Evolutionary conservation across 2,113 vertebrate species (phyloP), one percentile per base, ranked within the genome.

Genomic region (Tiliqua scincoides): DNA sequence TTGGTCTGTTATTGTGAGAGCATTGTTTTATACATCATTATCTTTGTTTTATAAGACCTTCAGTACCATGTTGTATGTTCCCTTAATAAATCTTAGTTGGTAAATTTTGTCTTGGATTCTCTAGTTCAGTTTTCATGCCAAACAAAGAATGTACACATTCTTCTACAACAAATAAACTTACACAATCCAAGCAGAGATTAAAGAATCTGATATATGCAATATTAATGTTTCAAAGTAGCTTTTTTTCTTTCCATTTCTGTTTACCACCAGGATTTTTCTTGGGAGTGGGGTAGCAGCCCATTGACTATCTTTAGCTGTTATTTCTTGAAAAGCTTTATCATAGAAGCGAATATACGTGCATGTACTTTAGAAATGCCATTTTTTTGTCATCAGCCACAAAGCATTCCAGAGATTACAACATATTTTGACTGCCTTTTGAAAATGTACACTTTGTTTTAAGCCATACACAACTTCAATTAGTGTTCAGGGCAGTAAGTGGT

Each of bases 401-500:
- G 54, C 86, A 80, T 93, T 92, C 89, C n/a, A 82, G 54, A 91
- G 87, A 87, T 86, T 94, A 70, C 82, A 88, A 75, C 92, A 72
- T 93, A 93, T 89, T 92, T 93, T 94, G 92, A 86, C 89, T 90
- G 89, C 59, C 94, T 95, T 94, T 88, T 91, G 92, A 91, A 96
- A 94, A 88, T 85, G 83, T 83, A 61, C 62, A 78, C 89, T 95
- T 90, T 87, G 85, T 94, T 95, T 96, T 96, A 94, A 96, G 95
- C 94, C 93, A 88, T 93, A 91, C 87, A 90, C 87, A 95, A 94
- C 93, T 94, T 96, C 95, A 96, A 93, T 97, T 96, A 96, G 83
- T 70, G 90, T 94, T 93, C 91, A 93, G 95, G 96, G 96, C 95
- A 95, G 92, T 91, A 93, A 96, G 93, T 94, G 91, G 89, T 87